Percentiles rank a stretch among this genome's conserved stretches.
Conservation (phyloP, 2,113 vertebrate species). For the Lasiurus cinereus region DNA sequence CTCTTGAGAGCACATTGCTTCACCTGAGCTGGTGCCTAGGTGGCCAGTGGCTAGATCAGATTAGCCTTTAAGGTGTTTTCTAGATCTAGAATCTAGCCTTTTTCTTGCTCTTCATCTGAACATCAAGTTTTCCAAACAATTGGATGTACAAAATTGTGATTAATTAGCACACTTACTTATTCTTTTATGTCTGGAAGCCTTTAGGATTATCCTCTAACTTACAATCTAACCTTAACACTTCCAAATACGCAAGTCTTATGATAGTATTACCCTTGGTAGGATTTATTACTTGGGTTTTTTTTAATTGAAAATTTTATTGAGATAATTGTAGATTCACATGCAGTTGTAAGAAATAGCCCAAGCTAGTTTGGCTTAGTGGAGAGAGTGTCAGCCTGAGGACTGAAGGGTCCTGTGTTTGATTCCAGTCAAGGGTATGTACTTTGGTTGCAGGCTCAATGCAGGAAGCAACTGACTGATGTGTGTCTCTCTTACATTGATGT, state of each 20-base stretch:
- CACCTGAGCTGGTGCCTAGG: neutral
- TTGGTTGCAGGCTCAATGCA: too few species aligned
- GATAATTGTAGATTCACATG: neutral
- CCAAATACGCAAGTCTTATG: neutral
- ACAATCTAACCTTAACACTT: neutral
- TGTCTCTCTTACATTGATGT: too few species aligned
- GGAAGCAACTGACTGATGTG: too few species aligned
- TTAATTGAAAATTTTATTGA: constrained; percentile 3
- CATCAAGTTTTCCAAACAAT: constrained; percentile 15
- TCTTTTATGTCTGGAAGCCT: constrained; percentile 1
- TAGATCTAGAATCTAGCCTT: neutral
- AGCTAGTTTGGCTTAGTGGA: too few species aligned
- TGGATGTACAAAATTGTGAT: neutral
- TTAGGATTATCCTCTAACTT: constrained; percentile 26
- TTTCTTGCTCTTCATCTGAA: constrained; percentile 22
- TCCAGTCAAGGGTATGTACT: too few species aligned
- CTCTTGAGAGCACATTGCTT: neutral
- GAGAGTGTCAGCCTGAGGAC: too few species aligned
- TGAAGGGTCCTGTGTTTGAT: too few species aligned
- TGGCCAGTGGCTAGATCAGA: neutral
- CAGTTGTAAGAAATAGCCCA: neutral
- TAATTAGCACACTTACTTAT: neutral
- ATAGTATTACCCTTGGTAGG: neutral
- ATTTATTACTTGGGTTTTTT: neutral
- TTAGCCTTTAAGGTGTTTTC: neutral